Percentiles rank a stretch among this genome's conserved stretches.
phyloP scores from a whole-genome alignment of 2,888 invertebrate species.

The Eupsilia transversa region DNA sequence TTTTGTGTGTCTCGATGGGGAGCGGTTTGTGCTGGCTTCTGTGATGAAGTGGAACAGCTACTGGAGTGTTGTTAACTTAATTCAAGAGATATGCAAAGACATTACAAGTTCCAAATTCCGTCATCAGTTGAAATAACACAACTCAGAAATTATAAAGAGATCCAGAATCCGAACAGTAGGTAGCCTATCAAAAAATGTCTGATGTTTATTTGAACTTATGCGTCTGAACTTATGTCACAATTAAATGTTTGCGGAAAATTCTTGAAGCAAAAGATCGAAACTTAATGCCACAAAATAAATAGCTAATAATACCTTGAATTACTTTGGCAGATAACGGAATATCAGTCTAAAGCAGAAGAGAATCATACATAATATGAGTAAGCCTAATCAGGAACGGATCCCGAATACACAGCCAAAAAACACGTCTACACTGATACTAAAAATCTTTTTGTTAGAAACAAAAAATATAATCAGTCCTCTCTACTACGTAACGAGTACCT shows the following conservation, averaged over 20 bases:
- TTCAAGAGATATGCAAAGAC: neutral
- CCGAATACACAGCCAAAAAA: slow-evolving; percentile 16
- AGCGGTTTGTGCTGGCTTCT: neutral
- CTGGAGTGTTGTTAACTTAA: neutral
- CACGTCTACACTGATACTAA: slow-evolving; percentile 66
- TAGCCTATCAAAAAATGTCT: neutral
- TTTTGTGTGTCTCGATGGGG: slow-evolving; percentile 54
- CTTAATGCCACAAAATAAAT: neutral
- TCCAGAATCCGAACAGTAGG: neutral
- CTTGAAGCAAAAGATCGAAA: neutral
- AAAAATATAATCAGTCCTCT: slow-evolving; percentile 81
- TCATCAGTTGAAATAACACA: neutral
- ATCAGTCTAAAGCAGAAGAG: neutral
- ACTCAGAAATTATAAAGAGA: neutral
- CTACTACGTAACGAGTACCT: slow-evolving; percentile 77
- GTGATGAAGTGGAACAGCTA: neutral
- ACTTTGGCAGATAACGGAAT: neutral
- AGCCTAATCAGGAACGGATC: slow-evolving; percentile 35
- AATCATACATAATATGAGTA: slow-evolving; percentile 20
- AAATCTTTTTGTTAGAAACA: slow-evolving; percentile 79
- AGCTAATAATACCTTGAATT: neutral
- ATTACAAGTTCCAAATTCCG: neutral
- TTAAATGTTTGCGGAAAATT: neutral
- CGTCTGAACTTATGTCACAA: neutral
- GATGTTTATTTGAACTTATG: neutral